These are phyloP conservation scores for Cepaea hortensis DNA, from an alignment of 2,888 invertebrate species.

Conservation along the genomic window DNA sequence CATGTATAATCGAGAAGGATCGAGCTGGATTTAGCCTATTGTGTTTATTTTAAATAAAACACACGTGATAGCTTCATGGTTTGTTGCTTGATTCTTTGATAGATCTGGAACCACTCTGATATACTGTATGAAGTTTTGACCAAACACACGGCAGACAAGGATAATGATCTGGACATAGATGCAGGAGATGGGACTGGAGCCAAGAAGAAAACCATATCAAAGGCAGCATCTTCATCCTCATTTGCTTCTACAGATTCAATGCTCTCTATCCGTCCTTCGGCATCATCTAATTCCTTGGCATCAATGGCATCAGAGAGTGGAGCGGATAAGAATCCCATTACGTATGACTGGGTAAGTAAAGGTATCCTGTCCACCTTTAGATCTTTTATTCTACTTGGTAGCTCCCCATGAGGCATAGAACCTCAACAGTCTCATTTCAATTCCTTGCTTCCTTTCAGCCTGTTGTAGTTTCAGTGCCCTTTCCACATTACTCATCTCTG, in stretches of 20 bases:
- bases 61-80: neutral
- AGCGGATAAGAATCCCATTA: slow-evolving; percentile 55
- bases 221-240: slow-evolving; percentile 47
- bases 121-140: slow-evolving; percentile 74
- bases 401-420: too few relatives aligned
- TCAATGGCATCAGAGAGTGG: slow-evolving; percentile 48
- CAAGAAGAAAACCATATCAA: slow-evolving; percentile 47
- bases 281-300: slow-evolving; percentile 48
- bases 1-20: too few relatives aligned
- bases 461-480: too few relatives aligned
- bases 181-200: slow-evolving; percentile 58
- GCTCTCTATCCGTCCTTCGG: slow-evolving; percentile 45
- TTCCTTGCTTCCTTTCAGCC: too few relatives aligned
- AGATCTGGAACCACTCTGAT: slow-evolving; percentile 79
- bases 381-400: too few relatives aligned
- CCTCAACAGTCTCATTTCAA: too few relatives aligned
- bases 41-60: too few relatives aligned
- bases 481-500: too few relatives aligned
- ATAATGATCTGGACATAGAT: slow-evolving; percentile 73
- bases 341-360: slow-evolving; percentile 66
- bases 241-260: slow-evolving; percentile 45
- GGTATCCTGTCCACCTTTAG: neutral
- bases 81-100: neutral
- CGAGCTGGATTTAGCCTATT: too few relatives aligned
- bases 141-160: slow-evolving; percentile 67